phyloP scores from a whole-genome alignment of 2,888 invertebrate species.

The Leucophenga maculata region DNA sequence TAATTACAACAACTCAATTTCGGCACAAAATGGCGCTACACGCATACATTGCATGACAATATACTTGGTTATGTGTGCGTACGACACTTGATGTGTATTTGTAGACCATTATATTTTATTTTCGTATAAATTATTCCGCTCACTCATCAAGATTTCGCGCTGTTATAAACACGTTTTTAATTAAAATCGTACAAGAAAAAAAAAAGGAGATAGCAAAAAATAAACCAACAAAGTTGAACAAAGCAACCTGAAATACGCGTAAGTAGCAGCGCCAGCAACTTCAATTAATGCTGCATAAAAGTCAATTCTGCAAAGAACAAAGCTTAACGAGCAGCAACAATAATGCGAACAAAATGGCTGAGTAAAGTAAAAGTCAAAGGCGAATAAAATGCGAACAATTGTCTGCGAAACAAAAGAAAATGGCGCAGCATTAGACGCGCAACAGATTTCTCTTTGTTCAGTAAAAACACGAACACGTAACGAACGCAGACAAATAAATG shows the following conservation, averaged over 20 bases:
- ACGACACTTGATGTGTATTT: slow-evolving; percentile 22
- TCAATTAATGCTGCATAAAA: slow-evolving; percentile 64
- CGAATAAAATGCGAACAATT: slow-evolving; percentile 37
- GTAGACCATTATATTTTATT: slow-evolving; percentile 40
- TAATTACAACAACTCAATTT: slow-evolving; percentile 28
- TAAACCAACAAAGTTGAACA: slow-evolving; percentile 20
- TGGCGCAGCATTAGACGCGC: slow-evolving; percentile 49
- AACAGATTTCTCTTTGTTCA: slow-evolving; percentile 61
- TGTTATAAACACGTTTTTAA: slow-evolving; percentile 66
- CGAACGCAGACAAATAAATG: slow-evolving; percentile 50
- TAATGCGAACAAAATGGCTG: slow-evolving; percentile 33
- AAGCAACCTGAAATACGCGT: slow-evolving; percentile 33
- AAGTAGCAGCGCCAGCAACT: slow-evolving; percentile 59
- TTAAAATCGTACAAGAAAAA: slow-evolving; percentile 63
- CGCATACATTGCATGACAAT: too few species aligned
- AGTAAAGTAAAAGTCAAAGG: slow-evolving; percentile 32
- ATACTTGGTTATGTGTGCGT: too few species aligned
- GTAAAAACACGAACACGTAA: slow-evolving; percentile 51
- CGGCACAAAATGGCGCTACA: not conserved
- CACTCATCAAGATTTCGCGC: slow-evolving; percentile 61
- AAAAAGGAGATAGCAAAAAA: too few species aligned
- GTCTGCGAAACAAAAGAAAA: slow-evolving; percentile 34
- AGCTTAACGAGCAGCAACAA: slow-evolving; percentile 40
- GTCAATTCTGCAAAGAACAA: slow-evolving; percentile 60
- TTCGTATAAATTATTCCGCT: slow-evolving; percentile 62